Conservation (phyloP, 2,888 invertebrate genomes). For the Agrilus biguttatus region DNA sequence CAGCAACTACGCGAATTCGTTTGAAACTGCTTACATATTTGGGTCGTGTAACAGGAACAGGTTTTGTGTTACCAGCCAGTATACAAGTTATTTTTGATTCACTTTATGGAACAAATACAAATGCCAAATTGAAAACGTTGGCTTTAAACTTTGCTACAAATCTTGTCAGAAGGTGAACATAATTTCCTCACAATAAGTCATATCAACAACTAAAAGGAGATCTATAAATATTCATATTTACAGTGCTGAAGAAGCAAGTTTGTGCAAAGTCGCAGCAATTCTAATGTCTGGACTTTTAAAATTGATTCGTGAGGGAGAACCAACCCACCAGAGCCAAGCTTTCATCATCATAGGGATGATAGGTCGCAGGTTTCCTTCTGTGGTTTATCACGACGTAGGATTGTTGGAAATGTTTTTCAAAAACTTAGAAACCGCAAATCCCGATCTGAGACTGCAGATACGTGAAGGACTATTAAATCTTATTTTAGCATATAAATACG, state of each 20-base stretch:
- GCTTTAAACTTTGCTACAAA: conserved; percentile 71
- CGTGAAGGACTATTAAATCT: conserved; percentile 27
- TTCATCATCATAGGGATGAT: conserved; percentile 61
- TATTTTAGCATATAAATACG: conserved; percentile 25
- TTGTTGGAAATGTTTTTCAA: conserved; percentile 39
- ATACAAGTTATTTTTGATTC: conserved; percentile 83
- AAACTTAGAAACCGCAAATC: conserved; percentile 31
- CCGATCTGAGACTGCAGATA: conserved; percentile 26
- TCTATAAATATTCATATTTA: not conserved
- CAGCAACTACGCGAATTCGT: conserved; percentile 71
- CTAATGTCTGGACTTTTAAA: conserved; percentile 60
- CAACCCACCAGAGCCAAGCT: conserved; percentile 50
- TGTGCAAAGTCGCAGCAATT: conserved; percentile 55
- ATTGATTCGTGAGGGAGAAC: conserved; percentile 49
- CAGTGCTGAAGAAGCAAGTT: conserved; percentile 45
- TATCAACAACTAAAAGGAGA: not conserved
- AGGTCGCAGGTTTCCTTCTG: conserved; percentile 41
- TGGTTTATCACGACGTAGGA: conserved; percentile 53
- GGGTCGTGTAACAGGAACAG: conserved; percentile 54
- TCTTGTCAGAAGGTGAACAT: conserved; percentile 62
- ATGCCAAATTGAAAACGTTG: conserved; percentile 64
- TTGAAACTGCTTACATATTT: conserved; percentile 75
- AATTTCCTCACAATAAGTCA: not conserved
- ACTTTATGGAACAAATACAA: conserved; percentile 70
- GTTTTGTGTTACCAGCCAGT: conserved; percentile 62